phyloP scores from a whole-genome alignment of 2,888 invertebrate genomes.

The Ectemnius lituratus region DNA sequence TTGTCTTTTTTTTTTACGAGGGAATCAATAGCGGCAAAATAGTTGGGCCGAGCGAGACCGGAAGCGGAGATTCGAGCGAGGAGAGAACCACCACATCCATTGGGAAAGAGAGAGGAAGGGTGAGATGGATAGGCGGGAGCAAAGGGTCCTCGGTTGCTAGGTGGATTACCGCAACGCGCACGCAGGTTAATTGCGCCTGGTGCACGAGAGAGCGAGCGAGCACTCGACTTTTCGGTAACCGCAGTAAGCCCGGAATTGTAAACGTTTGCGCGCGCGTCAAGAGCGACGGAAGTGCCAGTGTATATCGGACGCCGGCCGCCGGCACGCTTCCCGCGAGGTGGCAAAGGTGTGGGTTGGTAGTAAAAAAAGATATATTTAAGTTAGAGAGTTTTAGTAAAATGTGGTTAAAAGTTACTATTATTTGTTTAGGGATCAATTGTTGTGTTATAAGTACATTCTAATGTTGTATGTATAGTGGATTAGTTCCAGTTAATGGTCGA shows the following conservation, averaged over 20 bases:
- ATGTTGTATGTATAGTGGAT: too few relatives aligned
- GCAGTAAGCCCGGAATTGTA: constrained; percentile 26
- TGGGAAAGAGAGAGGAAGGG: neutral
- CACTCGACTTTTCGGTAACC: constrained; percentile 7
- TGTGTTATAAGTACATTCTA: too few relatives aligned
- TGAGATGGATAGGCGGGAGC: neutral
- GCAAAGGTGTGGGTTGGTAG: too few relatives aligned
- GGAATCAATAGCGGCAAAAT: neutral
- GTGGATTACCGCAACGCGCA: constrained; percentile 19
- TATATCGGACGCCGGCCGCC: too few relatives aligned
- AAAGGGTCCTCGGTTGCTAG: constrained; percentile 25
- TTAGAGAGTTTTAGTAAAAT: too few relatives aligned
- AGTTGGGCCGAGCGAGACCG: neutral
- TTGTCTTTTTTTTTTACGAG: constrained; percentile 9
- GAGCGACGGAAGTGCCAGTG: neutral
- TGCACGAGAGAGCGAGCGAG: constrained; percentile 31
- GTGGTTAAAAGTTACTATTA: too few relatives aligned
- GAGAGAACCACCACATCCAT: neutral
- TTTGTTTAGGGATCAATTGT: too few relatives aligned
- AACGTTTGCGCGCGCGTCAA: constrained; percentile 17
- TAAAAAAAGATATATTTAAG: too few relatives aligned
- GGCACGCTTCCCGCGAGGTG: too few relatives aligned
- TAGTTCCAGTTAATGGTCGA: too few relatives aligned
- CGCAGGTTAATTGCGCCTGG: constrained; percentile 35
- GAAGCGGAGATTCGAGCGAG: neutral